Evolutionary conservation across 2,113 vertebrate genomes (phyloP), one percentile per base, ranked within the genome.

Genomic region (Porphyrio hochstetteri): DNA sequence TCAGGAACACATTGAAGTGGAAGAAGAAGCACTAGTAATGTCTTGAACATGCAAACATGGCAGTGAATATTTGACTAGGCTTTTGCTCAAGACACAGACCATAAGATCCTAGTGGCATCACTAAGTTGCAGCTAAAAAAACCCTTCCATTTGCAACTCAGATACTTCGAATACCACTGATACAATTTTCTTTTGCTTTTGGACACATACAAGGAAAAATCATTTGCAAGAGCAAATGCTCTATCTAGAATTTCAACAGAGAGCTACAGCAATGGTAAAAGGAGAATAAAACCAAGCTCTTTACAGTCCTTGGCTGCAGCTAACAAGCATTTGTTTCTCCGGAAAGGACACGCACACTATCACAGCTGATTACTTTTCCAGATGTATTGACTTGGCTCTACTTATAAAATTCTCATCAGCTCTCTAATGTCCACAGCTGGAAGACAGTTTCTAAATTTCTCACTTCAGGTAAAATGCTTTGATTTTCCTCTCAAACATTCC

Each of bases 351-450:
- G 0, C 36, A 55, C 11, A 13, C 19, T 77, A 15, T 56, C 25
- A 25, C 46, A 69, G 35, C 4, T 83, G 77, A 96, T 94, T 89
- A 27, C 59, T 95, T 94, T 64, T 71, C 50, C 87, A 94, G 72
- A 81, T 83, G 55, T 25, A 77, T 33, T 80, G 59, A 40, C 53
- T 68, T 93, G 35, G 35, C 7, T 91, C 19, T 69, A 8, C 40
- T 44, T 56, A 72, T 2, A 80, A 86, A 81, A 87, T 70, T 46
- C n/a, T 86, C 48, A 72, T 40, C 44, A 86, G 52, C 18, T 82
- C 24, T 61, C 50, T 61, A 48, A 92, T 35, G 15, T 20, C 35
- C 31, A 7, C 36, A 79, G 61, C 5, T 65, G 19, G 31, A 80
- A 77, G 42, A 79, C 9, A 81, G 25, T 72, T 80, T 60, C 35